Conservation (phyloP, 2,797 vertebrate species). For the Eulemur mongoz region DNA sequence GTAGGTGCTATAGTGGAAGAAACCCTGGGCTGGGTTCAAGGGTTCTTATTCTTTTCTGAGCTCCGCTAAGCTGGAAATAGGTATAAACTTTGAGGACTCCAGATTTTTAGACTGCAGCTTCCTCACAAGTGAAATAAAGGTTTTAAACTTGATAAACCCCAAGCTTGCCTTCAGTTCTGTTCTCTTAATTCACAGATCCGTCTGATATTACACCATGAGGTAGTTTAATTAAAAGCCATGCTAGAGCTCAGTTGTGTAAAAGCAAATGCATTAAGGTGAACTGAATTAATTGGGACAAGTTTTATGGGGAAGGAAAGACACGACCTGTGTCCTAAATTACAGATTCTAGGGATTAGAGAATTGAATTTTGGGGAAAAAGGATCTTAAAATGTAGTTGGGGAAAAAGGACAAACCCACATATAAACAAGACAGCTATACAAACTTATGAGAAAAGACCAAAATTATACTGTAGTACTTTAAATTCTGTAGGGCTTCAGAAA, state of each 20-base stretch:
- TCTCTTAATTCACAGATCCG: conserved; percentile 17
- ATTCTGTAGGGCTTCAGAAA: not conserved
- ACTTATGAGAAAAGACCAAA: not conserved
- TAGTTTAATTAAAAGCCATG: conserved; percentile 56
- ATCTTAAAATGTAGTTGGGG: not conserved
- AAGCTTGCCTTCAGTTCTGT: not conserved
- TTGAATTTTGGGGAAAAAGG: not conserved
- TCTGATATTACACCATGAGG: not conserved
- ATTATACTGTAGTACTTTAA: not conserved
- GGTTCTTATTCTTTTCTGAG: not conserved
- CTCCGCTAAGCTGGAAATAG: conserved; percentile 7
- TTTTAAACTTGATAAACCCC: conserved; percentile 36
- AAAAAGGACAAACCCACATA: not conserved
- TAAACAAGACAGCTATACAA: not conserved
- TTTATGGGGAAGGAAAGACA: not conserved
- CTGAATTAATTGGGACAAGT: not conserved
- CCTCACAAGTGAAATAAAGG: not conserved
- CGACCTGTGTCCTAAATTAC: not conserved
- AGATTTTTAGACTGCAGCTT: not conserved
- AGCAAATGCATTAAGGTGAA: conserved; percentile 28
- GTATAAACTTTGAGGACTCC: not conserved
- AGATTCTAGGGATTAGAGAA: not conserved
- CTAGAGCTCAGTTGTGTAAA: not conserved
- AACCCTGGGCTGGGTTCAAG: not conserved
- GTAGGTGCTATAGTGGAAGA: not conserved